Evolutionary conservation across 2,888 invertebrate genomes (phyloP).

Genomic region (Brenthis hecate): DNA sequence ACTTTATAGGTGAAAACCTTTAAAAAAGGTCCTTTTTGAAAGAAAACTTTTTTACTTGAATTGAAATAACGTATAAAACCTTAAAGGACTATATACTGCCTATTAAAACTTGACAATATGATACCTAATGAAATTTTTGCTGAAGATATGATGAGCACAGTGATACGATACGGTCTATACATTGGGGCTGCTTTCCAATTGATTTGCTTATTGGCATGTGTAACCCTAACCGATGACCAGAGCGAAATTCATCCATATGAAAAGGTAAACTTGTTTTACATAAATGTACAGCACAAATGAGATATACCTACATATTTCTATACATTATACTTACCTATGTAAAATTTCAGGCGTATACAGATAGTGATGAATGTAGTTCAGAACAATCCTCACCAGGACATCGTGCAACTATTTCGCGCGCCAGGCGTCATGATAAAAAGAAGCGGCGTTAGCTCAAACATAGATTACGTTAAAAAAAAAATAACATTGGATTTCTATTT

Average conservation of each 20-base stretch:
- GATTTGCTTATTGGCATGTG: slow-evolving; percentile 90
- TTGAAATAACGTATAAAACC: not conserved
- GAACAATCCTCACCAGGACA: slow-evolving; percentile 88
- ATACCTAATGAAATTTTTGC: slow-evolving; percentile 80
- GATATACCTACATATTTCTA: no score
- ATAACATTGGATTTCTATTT: no score
- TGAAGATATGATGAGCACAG: slow-evolving; percentile 87
- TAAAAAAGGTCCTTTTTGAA: not conserved
- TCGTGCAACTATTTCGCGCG: slow-evolving; percentile 84
- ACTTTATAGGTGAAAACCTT: not conserved
- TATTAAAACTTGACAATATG: slow-evolving; percentile 48
- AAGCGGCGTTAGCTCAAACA: slow-evolving; percentile 81
- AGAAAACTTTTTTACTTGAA: not conserved
- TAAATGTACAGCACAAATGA: not conserved
- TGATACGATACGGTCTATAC: slow-evolving; percentile 91
- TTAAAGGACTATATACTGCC: no score
- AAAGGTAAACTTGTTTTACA: slow-evolving; percentile 64
- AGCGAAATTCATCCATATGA: slow-evolving; percentile 75
- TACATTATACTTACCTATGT: not conserved
- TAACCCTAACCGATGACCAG: slow-evolving; percentile 87
- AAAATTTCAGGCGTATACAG: slow-evolving; percentile 78
- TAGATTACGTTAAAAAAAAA: not conserved
- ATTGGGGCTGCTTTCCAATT: slow-evolving; percentile 94
- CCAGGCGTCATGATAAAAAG: slow-evolving; percentile 87
- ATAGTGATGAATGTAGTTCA: slow-evolving; percentile 88